These are phyloP conservation scores for Stercorarius parasiticus DNA, from an alignment of 2,113 vertebrate species.

Conservation along the genomic window DNA sequence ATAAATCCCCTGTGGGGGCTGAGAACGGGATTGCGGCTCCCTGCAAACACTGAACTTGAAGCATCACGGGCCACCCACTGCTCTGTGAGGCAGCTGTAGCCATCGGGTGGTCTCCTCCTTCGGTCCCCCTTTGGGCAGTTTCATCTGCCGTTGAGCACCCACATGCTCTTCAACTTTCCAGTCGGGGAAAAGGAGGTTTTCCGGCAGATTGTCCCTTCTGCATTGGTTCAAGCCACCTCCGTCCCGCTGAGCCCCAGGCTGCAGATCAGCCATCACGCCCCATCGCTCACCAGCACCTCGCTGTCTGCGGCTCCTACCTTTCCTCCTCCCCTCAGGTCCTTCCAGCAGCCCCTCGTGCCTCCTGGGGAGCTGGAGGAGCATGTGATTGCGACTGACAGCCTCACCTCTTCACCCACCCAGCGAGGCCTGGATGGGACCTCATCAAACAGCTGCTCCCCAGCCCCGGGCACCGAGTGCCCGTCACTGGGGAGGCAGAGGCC, in stretches of 20 bases:
- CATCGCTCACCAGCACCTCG: not conserved
- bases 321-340: not conserved
- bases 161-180: not conserved
- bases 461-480: not conserved
- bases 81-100: not conserved
- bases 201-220: not conserved
- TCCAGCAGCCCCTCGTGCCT: not conserved
- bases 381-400: conserved; percentile 18
- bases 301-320: not conserved
- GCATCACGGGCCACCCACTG: not conserved
- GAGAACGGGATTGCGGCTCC: too few species aligned
- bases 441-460: not conserved
- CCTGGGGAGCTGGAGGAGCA: not conserved
- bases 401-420: not conserved
- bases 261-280: not conserved
- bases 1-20: not conserved
- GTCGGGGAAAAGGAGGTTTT: not conserved
- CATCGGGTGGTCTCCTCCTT: not conserved
- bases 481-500: not conserved
- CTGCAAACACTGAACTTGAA: fast-evolving
- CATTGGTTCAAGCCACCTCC: fast-evolving
- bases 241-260: fast-evolving
- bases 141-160: not conserved
- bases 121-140: not conserved
- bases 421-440: not conserved